phyloP scores from a whole-genome alignment of 2,888 invertebrate genomes.

The Epinotia demarniana region DNA sequence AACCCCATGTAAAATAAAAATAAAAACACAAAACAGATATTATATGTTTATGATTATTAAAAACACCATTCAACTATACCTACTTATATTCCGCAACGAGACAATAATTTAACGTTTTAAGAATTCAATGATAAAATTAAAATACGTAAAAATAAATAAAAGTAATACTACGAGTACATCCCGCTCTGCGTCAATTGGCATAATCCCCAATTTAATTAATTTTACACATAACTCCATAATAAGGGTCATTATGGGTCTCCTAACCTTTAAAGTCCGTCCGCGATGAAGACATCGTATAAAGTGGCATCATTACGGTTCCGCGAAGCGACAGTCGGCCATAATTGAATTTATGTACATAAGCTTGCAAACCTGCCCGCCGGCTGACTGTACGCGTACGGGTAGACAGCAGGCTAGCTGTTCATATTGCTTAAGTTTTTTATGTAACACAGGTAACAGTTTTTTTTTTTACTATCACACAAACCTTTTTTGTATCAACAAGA shows the following conservation, averaged over 20 bases:
- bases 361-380: constrained; percentile 27
- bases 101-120: constrained; percentile 30
- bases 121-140: too few species aligned
- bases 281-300: constrained; percentile 46
- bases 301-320: constrained; percentile 55
- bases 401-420: constrained; percentile 9
- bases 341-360: constrained; percentile 67
- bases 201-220: constrained; percentile 33
- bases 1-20: background rate
- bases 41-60: constrained; percentile 22
- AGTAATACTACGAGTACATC: too few species aligned
- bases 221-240: constrained; percentile 28
- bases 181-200: too few species aligned
- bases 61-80: background rate
- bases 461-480: too few species aligned
- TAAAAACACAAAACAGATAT: constrained; percentile 10
- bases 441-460: too few species aligned
- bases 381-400: background rate
- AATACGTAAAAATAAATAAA: too few species aligned
- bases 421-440: too few species aligned
- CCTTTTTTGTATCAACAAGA: too few species aligned
- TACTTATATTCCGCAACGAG: background rate
- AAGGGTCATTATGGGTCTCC: constrained; percentile 15
- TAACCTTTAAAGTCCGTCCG: constrained; percentile 39
- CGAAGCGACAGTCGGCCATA: constrained; percentile 59